Conservation (phyloP, 1,140 invertebrate genomes). For the Laupala kohalensis region DNA sequence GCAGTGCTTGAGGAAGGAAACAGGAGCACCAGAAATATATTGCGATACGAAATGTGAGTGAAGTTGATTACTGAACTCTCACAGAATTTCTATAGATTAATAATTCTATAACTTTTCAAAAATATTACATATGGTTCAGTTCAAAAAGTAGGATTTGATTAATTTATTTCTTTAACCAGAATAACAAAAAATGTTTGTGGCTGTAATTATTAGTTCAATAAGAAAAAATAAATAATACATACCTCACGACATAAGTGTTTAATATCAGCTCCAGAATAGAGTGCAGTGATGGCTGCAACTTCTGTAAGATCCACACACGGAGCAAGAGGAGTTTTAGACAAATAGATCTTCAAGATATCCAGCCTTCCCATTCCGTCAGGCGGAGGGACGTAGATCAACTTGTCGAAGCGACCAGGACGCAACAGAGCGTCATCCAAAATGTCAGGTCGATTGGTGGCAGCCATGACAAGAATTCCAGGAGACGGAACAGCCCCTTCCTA, state of each 20-base stretch:
- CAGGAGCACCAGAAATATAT: too few relatives aligned
- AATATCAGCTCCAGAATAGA: slow-evolving; percentile 68
- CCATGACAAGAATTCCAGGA: slow-evolving; percentile 46
- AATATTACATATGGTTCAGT: neutral
- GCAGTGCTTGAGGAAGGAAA: too few relatives aligned
- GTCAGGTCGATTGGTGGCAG: slow-evolving; percentile 65
- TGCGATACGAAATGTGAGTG: too few relatives aligned
- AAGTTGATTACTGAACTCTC: too few relatives aligned
- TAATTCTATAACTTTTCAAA: neutral
- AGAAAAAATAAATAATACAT: slow-evolving; percentile 16
- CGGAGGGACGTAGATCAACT: slow-evolving; percentile 58
- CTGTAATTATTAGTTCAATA: neutral
- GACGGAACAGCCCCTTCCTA: neutral
- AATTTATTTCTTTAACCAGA: neutral
- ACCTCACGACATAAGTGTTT: slow-evolving; percentile 55
- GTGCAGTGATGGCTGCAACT: slow-evolving; percentile 44
- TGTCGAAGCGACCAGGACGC: slow-evolving; percentile 60
- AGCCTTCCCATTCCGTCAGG: slow-evolving; percentile 45
- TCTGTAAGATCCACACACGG: slow-evolving; percentile 41
- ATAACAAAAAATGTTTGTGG: neutral
- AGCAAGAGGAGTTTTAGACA: slow-evolving; percentile 44
- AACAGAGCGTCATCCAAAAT: slow-evolving; percentile 63
- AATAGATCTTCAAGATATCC: slow-evolving; percentile 43
- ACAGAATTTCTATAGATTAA: neutral
- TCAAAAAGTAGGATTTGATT: neutral